Evolutionary conservation across 2,888 invertebrate species (phyloP).

Genomic region (Criorhina ranunculi): DNA sequence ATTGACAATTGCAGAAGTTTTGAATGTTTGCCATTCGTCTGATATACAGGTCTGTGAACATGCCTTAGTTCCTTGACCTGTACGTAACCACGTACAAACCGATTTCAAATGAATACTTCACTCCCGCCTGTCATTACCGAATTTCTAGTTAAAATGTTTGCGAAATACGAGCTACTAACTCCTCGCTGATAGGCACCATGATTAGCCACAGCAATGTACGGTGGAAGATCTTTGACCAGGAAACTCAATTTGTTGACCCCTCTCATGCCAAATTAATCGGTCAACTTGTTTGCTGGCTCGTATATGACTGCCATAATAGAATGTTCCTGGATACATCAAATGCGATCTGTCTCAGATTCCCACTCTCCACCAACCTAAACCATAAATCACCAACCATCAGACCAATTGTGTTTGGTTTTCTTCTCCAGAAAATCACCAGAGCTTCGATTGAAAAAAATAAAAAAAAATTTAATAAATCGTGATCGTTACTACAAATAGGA

Average conservation of each 20-base stretch:
- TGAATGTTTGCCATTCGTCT: no score
- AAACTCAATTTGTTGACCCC: slow-evolving; percentile 60
- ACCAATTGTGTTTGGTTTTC: slow-evolving; percentile 21
- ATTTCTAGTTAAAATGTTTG: slow-evolving; percentile 31
- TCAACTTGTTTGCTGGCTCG: slow-evolving; percentile 43
- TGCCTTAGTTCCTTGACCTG: no score
- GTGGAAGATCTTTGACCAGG: slow-evolving; percentile 67
- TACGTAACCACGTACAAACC: not conserved
- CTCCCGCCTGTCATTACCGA: slow-evolving; percentile 3
- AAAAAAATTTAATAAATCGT: slow-evolving; percentile 74
- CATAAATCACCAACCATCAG: slow-evolving; percentile 61
- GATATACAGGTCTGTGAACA: no score
- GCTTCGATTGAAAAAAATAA: slow-evolving; percentile 18
- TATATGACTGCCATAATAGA: slow-evolving; percentile 47
- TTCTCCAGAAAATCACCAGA: slow-evolving; percentile 11
- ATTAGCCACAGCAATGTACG: slow-evolving; percentile 53
- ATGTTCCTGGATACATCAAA: slow-evolving; percentile 61
- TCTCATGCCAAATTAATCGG: slow-evolving; percentile 52
- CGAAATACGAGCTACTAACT: slow-evolving; percentile 17
- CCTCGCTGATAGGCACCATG: no score
- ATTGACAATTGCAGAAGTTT: no score
- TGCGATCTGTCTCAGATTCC: slow-evolving; percentile 30
- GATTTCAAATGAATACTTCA: not conserved
- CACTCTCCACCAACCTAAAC: slow-evolving; percentile 14
- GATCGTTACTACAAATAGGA: slow-evolving; percentile 64